A percentile compares a stretch with the other conserved stretches of the same genome.
phyloP scores from a whole-genome alignment of 1,140 invertebrate genomes.

The Streblospio benedicti region DNA sequence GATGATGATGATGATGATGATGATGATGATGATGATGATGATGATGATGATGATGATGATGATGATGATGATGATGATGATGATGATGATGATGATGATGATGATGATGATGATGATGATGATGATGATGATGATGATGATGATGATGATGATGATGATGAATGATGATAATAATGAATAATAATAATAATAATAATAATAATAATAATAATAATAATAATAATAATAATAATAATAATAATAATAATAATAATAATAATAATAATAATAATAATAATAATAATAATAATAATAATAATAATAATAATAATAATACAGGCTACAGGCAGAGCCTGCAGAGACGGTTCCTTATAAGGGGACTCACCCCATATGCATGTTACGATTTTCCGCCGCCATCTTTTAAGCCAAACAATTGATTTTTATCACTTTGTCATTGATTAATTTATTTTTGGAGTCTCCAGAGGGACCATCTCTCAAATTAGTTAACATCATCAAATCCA shows the following conservation, averaged over 20 bases:
- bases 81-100: background rate
- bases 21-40: background rate
- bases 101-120: background rate
- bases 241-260: background rate
- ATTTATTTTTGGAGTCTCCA: no score
- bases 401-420: no score
- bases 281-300: conserved; percentile 1
- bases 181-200: background rate
- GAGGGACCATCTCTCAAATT: no score
- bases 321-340: no score
- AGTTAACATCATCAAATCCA: no score
- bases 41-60: conserved; percentile 9
- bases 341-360: no score
- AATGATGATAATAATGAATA: no score
- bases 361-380: no score
- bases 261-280: conserved; percentile 4
- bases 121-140: background rate
- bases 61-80: background rate
- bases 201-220: background rate
- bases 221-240: background rate
- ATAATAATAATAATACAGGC: background rate
- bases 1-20: background rate
- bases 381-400: no score
- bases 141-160: background rate
- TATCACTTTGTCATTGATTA: no score